These are phyloP conservation scores for Otolemur crassicaudatus DNA, from an alignment of 2,797 vertebrate genomes.

Conservation along the genomic window DNA sequence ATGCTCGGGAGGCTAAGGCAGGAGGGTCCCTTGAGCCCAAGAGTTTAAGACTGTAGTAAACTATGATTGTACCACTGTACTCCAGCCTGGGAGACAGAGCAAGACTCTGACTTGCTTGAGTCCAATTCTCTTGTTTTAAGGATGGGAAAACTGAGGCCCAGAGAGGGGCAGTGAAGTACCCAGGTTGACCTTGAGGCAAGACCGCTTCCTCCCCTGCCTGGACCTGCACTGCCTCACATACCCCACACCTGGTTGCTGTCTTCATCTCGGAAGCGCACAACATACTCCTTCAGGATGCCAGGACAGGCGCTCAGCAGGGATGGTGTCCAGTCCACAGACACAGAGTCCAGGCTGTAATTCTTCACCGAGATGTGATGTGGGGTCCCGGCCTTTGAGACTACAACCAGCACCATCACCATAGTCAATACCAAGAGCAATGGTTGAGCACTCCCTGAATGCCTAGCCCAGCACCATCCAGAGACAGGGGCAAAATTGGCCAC, in stretches of 20 bases:
- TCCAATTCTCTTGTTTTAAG: background rate
- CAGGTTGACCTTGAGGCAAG: background rate
- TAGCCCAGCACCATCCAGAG: fast-evolving
- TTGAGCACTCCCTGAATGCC: background rate
- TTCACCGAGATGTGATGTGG: slow-evolving; percentile 11
- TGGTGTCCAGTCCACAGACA: slow-evolving; percentile 57
- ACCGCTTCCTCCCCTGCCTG: background rate
- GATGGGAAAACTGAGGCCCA: background rate
- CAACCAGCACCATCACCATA: fast-evolving
- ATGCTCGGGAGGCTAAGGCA: background rate
- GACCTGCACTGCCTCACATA: slow-evolving; percentile 52
- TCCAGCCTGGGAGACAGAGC: background rate
- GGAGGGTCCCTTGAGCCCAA: background rate
- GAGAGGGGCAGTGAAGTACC: background rate
- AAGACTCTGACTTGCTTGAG: background rate
- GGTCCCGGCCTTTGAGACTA: slow-evolving; percentile 63
- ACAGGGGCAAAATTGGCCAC: background rate
- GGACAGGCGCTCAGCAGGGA: slow-evolving; percentile 80
- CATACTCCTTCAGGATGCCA: slow-evolving; percentile 62
- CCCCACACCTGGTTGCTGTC: background rate
- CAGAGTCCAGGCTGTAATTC: fast-evolving
- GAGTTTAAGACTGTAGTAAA: background rate
- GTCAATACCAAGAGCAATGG: background rate
- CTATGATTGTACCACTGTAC: background rate
- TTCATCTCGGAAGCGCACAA: background rate